phyloP scores from a whole-genome alignment of 2,888 invertebrate species.

The Linyphia triangularis region DNA sequence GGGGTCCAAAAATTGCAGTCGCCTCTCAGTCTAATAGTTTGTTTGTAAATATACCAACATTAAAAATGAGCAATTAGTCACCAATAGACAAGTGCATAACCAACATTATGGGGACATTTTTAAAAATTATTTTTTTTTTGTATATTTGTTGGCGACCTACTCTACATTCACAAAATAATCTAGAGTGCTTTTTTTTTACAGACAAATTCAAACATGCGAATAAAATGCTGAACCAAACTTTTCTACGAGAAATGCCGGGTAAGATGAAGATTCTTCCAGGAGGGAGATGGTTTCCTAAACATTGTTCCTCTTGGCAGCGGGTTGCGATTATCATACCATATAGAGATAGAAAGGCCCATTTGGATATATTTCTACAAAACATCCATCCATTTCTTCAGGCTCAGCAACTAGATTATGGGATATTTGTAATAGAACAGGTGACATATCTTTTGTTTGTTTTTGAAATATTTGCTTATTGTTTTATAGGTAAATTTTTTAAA shows the following conservation, averaged over 20 bases:
- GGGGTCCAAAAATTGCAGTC: too few relatives aligned
- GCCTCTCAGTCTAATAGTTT: too few relatives aligned
- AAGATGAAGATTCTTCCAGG: slow-evolving; percentile 70
- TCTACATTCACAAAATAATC: too few relatives aligned
- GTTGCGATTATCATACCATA: slow-evolving; percentile 86
- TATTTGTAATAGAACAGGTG: slow-evolving; percentile 91
- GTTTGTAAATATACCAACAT: too few relatives aligned
- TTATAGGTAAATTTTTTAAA: too few relatives aligned
- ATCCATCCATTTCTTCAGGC: slow-evolving; percentile 91
- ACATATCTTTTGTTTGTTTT: too few relatives aligned
- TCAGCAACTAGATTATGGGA: slow-evolving; percentile 90
- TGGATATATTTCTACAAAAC: slow-evolving; percentile 88
- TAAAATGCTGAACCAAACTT: slow-evolving; percentile 47
- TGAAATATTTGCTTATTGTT: too few relatives aligned
- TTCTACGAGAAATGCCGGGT: slow-evolving; percentile 49
- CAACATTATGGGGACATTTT: too few relatives aligned
- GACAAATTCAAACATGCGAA: slow-evolving; percentile 35
- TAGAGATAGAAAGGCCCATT: slow-evolving; percentile 87
- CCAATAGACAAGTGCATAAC: too few relatives aligned
- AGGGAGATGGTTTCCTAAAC: slow-evolving; percentile 74
- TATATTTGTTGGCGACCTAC: too few relatives aligned
- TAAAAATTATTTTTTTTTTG: too few relatives aligned
- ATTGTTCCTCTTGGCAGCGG: slow-evolving; percentile 72
- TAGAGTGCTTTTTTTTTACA: not conserved
- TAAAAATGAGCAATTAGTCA: too few relatives aligned